Percentiles rank a stretch among this genome's conserved stretches.
These are phyloP conservation scores for Odontomachus brunneus DNA, from an alignment of 1,140 invertebrate genomes.

Conservation along the genomic window DNA sequence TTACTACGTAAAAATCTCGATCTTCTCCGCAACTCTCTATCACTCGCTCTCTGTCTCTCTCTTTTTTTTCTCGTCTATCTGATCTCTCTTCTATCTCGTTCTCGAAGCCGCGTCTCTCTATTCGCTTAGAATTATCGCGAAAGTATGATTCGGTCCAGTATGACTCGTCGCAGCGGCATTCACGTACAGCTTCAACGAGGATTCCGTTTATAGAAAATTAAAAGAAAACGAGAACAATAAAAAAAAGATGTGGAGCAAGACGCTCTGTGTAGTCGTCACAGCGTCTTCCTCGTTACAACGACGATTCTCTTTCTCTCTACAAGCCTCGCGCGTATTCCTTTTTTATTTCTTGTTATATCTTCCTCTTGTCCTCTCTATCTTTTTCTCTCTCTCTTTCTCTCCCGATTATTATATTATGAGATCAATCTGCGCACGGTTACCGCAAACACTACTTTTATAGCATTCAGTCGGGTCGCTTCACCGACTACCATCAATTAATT, in stretches of 20 bases:
- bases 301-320: constrained; percentile 38
- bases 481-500: constrained; percentile 24
- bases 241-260: constrained; percentile 17
- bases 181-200: constrained; percentile 3
- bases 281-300: constrained; percentile 1
- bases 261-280: background rate
- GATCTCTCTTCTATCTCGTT: background rate
- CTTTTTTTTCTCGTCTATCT: background rate
- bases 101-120: background rate
- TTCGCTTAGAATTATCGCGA: constrained; percentile 44
- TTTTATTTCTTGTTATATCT: background rate
- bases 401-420: constrained; percentile 65
- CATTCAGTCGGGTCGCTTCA: background rate
- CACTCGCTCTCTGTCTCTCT: constrained; percentile 15
- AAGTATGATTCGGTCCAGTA: constrained; percentile 36
- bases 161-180: constrained; percentile 15
- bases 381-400: background rate
- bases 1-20: constrained; percentile 9
- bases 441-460: constrained; percentile 37
- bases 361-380: background rate
- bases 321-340: constrained; percentile 9
- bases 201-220: constrained; percentile 5
- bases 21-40: constrained; percentile 16
- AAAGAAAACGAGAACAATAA: constrained; percentile 25
- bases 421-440: constrained; percentile 56